Evolutionary conservation across 2,888 invertebrate species (phyloP).

Genomic region (Heliconius ismenius): DNA sequence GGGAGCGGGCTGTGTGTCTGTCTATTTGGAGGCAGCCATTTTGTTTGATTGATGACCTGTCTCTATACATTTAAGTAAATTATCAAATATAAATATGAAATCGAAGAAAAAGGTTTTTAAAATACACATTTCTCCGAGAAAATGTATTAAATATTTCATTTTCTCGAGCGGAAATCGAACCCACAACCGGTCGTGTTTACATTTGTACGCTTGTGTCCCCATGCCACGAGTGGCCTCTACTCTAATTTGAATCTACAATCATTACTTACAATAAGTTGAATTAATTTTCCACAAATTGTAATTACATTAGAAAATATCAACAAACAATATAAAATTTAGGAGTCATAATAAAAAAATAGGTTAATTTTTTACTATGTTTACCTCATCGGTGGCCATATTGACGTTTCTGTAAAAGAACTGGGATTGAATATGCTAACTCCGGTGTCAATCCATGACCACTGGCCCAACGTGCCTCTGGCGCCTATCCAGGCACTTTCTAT

Average conservation of each 20-base stretch:
- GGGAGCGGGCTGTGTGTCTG: conserved; percentile 65
- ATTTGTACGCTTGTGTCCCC: too few species aligned
- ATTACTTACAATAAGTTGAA: too few species aligned
- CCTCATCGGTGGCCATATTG: conserved; percentile 71
- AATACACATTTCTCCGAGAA: too few species aligned
- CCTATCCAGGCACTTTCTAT: conserved; percentile 81
- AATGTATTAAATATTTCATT: background rate
- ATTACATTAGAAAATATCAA: too few species aligned
- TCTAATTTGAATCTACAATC: too few species aligned
- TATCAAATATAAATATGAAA: background rate
- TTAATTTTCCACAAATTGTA: too few species aligned
- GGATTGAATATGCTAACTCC: conserved; percentile 65
- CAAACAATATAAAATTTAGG: too few species aligned
- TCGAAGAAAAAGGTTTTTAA: too few species aligned
- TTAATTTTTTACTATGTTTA: conserved; percentile 40
- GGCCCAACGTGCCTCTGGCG: conserved; percentile 65
- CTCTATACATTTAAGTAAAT: conserved; percentile 50
- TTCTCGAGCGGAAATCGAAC: background rate
- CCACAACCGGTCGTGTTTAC: background rate
- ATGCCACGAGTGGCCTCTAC: too few species aligned
- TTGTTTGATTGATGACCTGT: conserved; percentile 59
- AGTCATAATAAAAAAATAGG: too few species aligned
- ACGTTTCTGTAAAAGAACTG: conserved; percentile 50
- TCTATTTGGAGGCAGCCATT: conserved; percentile 78
- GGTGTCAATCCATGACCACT: conserved; percentile 74